Evolutionary conservation across 2,113 vertebrate species (phyloP).

Genomic region (Hirundichthys speculiger): DNA sequence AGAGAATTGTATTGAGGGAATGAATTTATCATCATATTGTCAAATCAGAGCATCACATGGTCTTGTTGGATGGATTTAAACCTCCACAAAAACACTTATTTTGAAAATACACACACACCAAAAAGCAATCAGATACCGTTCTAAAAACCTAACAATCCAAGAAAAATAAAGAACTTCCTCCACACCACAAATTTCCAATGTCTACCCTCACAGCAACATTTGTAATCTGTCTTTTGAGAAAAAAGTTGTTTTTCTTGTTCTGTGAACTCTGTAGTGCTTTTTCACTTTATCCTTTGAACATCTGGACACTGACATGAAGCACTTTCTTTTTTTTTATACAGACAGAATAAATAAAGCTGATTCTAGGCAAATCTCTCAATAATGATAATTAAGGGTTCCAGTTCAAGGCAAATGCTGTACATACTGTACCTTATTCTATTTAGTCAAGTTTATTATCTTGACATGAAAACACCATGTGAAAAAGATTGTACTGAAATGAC

Average conservation of each 20-base stretch:
- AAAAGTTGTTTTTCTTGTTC: conserved; percentile 30
- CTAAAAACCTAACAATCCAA: conserved; percentile 28
- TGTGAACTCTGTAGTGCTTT: conserved; percentile 8
- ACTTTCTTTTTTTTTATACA: not conserved
- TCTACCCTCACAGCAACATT: conserved; percentile 7
- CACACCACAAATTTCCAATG: conserved; percentile 17
- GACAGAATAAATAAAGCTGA: not conserved
- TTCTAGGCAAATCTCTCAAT: not conserved
- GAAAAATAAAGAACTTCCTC: conserved; percentile 31
- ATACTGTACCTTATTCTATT: not conserved
- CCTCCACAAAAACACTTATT: conserved; percentile 27
- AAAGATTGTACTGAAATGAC: not conserved
- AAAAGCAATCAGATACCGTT: conserved; percentile 4
- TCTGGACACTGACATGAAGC: conserved; percentile 2
- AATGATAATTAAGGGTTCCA: not conserved
- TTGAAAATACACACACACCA: conserved; percentile 2
- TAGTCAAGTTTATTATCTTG: not conserved
- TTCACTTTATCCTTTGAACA: conserved; percentile 17
- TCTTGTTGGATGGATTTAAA: conserved; percentile 18
- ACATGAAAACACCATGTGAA: not conserved
- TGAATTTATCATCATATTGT: conserved; percentile 46
- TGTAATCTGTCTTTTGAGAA: conserved; percentile 30
- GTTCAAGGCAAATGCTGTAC: not conserved
- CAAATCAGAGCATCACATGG: conserved; percentile 37
- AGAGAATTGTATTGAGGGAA: conserved; percentile 34